Conservation (phyloP, 1,140 invertebrate species). For the Lamellibrachia luymesi region DNA sequence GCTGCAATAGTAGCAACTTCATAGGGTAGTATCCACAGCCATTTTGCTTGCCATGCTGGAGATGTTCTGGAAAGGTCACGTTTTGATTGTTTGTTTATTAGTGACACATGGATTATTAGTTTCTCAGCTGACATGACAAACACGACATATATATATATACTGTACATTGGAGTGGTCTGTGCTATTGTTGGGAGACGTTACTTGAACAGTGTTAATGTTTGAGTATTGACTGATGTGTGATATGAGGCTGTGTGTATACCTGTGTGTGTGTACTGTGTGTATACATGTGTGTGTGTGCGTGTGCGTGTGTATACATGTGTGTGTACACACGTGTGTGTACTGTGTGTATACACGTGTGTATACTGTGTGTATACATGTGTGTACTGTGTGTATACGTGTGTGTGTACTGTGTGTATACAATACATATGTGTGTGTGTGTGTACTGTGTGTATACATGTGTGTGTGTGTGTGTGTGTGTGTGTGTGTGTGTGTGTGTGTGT, state of each 20-base stretch:
- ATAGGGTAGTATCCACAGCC: neutral
- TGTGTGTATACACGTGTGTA: no score
- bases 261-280: no score
- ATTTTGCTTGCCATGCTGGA: neutral
- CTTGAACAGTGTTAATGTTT: neutral
- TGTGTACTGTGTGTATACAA: no score
- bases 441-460: no score
- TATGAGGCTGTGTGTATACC: neutral
- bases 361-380: no score
- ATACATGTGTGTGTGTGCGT: no score
- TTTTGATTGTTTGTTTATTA: neutral
- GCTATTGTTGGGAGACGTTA: neutral
- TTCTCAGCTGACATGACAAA: neutral
- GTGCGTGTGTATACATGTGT: no score
- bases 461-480: no score
- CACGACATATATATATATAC: neutral
- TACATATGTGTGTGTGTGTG: no score
- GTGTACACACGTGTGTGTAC: no score
- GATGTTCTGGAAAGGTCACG: neutral
- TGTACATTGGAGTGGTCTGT: neutral
- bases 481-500: no score
- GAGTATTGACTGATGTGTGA: neutral
- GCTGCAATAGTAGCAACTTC: neutral
- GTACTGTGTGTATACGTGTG: no score
- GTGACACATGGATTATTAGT: neutral